Percentiles rank a stretch among this genome's conserved stretches.
phyloP scores from a whole-genome alignment of 2,113 vertebrate species.

The Dasypus novemcinctus region DNA sequence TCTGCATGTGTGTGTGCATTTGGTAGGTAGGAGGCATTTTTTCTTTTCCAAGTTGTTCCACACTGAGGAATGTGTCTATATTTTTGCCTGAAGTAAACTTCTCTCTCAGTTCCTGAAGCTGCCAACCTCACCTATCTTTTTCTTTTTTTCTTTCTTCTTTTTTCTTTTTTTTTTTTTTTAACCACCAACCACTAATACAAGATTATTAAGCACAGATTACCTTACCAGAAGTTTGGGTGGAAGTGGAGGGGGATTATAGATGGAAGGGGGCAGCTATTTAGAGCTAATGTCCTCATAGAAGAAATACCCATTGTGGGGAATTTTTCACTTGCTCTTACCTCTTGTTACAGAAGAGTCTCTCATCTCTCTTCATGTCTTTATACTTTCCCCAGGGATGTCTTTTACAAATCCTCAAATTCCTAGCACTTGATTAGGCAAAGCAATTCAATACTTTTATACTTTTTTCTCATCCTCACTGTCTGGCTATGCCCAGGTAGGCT shows the following conservation, averaged over 20 bases:
- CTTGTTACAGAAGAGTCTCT: not conserved
- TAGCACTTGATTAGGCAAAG: not conserved
- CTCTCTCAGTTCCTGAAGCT: not conserved
- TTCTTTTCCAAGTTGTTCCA: not conserved
- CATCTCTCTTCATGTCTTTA: not conserved
- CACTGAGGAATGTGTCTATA: not conserved
- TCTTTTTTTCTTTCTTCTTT: not conserved
- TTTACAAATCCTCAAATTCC: not conserved
- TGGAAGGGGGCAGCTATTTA: not conserved
- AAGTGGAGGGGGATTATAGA: not conserved
- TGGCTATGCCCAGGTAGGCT: not conserved
- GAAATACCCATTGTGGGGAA: not conserved
- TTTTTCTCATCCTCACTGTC: not conserved
- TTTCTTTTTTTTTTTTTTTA: not conserved
- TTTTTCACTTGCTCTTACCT: not conserved
- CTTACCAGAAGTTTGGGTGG: not conserved
- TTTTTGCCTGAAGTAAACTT: not conserved
- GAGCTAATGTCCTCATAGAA: not conserved
- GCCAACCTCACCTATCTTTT: not conserved
- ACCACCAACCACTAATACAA: not conserved
- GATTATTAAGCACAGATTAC: not conserved
- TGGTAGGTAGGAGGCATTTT: not conserved
- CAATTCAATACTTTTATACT: not conserved
- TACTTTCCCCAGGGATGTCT: not conserved
- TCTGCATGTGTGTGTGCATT: not conserved